Base-by-base conservation (phyloP, 2,888 invertebrate species). In the Stenodera caucasica region DNA sequence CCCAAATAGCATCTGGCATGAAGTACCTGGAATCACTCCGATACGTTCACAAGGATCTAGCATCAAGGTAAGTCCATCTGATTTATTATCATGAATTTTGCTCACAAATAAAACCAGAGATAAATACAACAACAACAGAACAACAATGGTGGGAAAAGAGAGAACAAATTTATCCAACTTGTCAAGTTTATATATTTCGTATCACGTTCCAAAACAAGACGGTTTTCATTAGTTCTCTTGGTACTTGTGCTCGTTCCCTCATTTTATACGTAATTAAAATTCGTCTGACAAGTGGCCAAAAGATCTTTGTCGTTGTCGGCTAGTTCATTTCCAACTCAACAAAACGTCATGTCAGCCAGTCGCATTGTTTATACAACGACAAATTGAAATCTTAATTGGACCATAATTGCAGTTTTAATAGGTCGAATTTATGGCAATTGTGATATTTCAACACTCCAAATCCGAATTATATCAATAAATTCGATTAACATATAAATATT, bases 1-100 rank as follows among this genome's bases (percentile, higher is more conserved):
- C 90, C 67, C 92, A 95, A 84, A 89, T 94, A 79, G 90, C 94
- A 70, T 91, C 92, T 63, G 94, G 93, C 68, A 93, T 94, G 92
- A 92, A 93, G 81, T 92, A 94, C 82, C 84, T 94, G 78, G 94
- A 94, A 82, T 88, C 89, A 69, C 85, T 90, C 79, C 89, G 90
- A 81, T 92, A 91, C 81, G 89, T 94, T 69, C 94, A 94, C 82
- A 87, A 91, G 75, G 93, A 94, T 82, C 83, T 94, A 72, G 92
- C 93, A 69, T 88, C 93, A 72, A 87, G 90, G 89, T 89, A 83
- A 85, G 72, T 65, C 53, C 55, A 52, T 66, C 45, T 0, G 12
- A 45, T 45, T 45, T 45, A 21, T 23, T n/a, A 26, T n/a, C 26
- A 26, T 26, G 7, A 33, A 23, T 45, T 2, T 15, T n/a, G 15